Base-by-base conservation (phyloP, 2,113 vertebrate species). In the Nothocercus nigrocapillus region DNA sequence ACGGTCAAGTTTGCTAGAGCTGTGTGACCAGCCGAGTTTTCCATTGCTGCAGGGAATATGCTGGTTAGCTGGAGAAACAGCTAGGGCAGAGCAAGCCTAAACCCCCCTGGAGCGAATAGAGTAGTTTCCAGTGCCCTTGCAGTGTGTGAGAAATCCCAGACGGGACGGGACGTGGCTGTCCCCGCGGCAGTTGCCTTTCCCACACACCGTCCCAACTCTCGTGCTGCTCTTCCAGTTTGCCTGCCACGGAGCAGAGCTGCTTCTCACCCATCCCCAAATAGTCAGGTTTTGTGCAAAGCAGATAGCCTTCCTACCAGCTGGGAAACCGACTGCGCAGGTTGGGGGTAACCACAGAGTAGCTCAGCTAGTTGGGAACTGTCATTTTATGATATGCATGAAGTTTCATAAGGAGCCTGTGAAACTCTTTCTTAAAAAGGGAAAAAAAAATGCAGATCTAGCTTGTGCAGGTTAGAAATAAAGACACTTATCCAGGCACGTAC, bases 121-220 rank as follows among this genome's bases (percentile, higher is more conserved):
- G 27, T 4, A 3, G 36, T n/a, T 88, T 25, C 67, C 54, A 24
- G 40, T n/a, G 36, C 1, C 28, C 54, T 78, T 34, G 61, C 40
- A 82, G 62, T 47, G 53, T 9, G 2, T 28, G 28, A 88, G 22
- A 22, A 40, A 30, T 64, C 27, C n/a, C 17, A 15, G 42, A 7
- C 12, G 2, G 8, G 32, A 21, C 32, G 36, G 2, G 4, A 13
- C 3, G 5, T 3, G 34, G 11, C 36, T 56, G 25, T 66, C 14
- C 3, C 78, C n/a, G 13, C 0, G 0, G 7, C 21, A 3, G 0
- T 20, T 3, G 0, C 59, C 24, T 87, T 87, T 80, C 36, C 40
- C 54, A 30, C 76, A 34, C 51, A 13, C 56, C 82, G 85, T 77
- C 51, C 5, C 5, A n/a, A 53, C 58, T 58, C 8, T 32, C 25